Evolutionary conservation across 2,113 vertebrate species (phyloP), one percentile per base, ranked within the genome.

Genomic region (Hucho hucho): DNA sequence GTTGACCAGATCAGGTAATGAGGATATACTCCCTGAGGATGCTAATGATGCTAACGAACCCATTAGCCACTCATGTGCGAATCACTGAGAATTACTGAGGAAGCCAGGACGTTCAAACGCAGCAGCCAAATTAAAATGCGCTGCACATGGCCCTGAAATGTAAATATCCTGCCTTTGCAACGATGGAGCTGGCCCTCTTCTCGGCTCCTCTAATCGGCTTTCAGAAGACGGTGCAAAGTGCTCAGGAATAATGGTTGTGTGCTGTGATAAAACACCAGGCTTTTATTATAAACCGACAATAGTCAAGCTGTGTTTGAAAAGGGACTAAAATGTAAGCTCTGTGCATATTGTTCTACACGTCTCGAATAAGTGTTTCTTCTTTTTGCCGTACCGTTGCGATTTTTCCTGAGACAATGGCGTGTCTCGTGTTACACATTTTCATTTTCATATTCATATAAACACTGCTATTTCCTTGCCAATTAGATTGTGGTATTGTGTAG

Each of bases 261-360:
- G 82, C 78, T 84, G 85, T 87, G 86, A 87, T 90, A 88, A 91
- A 91, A 91, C 86, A 79, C 81, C 70, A 63, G 79, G 79, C 76
- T 87, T 89, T 88, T 88, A 88, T 90, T 88, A 88, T 84, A 83
- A 88, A 84, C 80, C 78, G 86, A 88, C 89, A 88, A 88, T 80
- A 81, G 86, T 82, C 75, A 66, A 85, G 78, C 69, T 72, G 28
- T 84, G 79, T 84, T 86, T 83, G 78, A 86, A 86, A 84, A 86
- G 76, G 63, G 86, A 79, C 72, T 76, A 14, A 79, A 83, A 86
- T 78, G 83, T 78, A 82, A 86, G 81, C 83, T 84, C 53, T 66
- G 72, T 2, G 22, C 70, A 67, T 81, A 75, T 86, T 84, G 75
- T 86, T 80, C 72, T 6, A 32, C 73, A 64, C 32, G 58, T 72